Evolutionary conservation across 2,888 invertebrate species (phyloP), one percentile per base, ranked within the genome.

Genomic region (Oscheius sp.): DNA sequence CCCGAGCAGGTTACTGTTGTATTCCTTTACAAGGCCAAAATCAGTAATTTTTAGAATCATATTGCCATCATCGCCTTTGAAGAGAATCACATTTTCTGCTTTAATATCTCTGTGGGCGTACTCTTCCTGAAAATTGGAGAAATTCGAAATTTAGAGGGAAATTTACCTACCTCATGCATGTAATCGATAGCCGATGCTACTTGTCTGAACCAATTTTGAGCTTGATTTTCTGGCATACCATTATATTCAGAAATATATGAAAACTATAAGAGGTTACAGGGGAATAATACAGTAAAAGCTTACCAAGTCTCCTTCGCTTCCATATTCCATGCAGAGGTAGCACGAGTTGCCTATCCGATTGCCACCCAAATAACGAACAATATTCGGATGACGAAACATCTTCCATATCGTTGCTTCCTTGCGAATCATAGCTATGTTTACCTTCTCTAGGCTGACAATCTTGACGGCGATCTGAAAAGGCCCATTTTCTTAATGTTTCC

Each of bases 71-170:
- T 49, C 49, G 2, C 18, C 49, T n/a, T 5, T n/a, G 49, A 49
- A 49, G 2, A 49, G 16, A 49, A 49, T 49, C n/a, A 49, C 49
- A 49, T 49, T 49, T 49, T 49, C 49, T n/a, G 49, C 49, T 18
- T 18, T 49, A n/a, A 49, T 49, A 18, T 49, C 49, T 18, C 16
- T 49, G 18, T 49, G 49, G 2, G 49, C 49, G 5, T 18, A 18
- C 13, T 45, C 18, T 6, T 64, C 41, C 64, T 43, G 43, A n/a
- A 43, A 43, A 41, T 45, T 23, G 21, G n/a, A 9, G 35, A 9
- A 6, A 35, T 41, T 43, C 13, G 2, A 41, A 9, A n/a, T n/a
- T n/a, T 7, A 46, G 43, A n/a, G n/a, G 3, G 64, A 64, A 12
- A n/a, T 13, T 5, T n/a, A n/a, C 25, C 1, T 6, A 16, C 35